phyloP scores from a whole-genome alignment of 2,113 vertebrate species.

The Ptilonorhynchus violaceus region DNA sequence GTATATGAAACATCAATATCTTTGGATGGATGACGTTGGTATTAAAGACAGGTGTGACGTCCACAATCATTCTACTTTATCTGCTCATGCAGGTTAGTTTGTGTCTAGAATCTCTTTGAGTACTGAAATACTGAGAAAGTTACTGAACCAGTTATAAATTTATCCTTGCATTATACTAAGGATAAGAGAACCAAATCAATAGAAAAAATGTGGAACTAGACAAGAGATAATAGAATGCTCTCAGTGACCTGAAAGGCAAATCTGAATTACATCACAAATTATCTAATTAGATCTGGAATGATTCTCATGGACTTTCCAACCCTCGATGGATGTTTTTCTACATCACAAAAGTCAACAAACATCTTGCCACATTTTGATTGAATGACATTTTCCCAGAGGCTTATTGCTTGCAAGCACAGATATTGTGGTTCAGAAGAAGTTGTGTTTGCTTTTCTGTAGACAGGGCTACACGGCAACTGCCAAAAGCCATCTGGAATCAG shows the following conservation, averaged over 20 bases:
- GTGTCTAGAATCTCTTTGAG: neutral
- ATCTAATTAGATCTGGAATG: neutral
- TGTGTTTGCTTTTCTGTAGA: neutral
- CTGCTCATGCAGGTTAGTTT: fast-evolving
- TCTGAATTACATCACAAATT: neutral
- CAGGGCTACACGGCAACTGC: neutral
- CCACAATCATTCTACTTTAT: neutral
- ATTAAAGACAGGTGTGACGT: neutral
- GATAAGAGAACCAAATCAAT: neutral
- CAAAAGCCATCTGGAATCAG: neutral
- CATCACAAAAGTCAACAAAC: neutral
- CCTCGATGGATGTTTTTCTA: neutral
- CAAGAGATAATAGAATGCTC: neutral
- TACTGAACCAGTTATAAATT: neutral
- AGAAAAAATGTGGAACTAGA: neutral
- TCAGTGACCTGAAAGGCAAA: neutral
- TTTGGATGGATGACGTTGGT: neutral
- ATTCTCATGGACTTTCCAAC: neutral
- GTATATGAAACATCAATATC: neutral
- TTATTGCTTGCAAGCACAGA: neutral
- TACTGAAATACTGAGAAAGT: neutral
- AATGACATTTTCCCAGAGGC: neutral
- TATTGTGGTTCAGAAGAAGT: neutral
- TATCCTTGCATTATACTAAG: neutral
- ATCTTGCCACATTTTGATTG: slow-evolving; percentile 17